A percentile compares a stretch with the other conserved stretches of the same genome.
Conservation (phyloP, 2,888 invertebrate genomes). For the Deladenus siricidicola region DNA sequence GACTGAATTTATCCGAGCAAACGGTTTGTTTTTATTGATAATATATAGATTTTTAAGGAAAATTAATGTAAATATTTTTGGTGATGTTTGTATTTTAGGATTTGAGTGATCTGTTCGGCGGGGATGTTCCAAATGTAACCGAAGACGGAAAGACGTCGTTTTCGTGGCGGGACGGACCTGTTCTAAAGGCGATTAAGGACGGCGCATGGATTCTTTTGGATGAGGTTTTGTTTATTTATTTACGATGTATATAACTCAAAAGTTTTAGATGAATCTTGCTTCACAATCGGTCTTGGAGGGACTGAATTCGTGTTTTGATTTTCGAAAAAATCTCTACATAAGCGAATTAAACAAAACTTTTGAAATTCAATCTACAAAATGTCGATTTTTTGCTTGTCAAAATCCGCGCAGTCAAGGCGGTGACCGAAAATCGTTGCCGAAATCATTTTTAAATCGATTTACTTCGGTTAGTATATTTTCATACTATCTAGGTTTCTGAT, state of each 20-base stretch:
- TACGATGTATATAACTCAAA: not conserved
- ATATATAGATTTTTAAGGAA: not conserved
- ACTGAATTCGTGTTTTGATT: constrained; percentile 93
- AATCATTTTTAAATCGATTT: constrained; percentile 92
- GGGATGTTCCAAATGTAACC: constrained; percentile 87
- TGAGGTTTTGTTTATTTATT: constrained; percentile 61
- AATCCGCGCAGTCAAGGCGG: constrained; percentile 94
- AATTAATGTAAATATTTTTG: not conserved
- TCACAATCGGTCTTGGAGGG: constrained; percentile 97
- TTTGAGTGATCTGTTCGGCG: constrained; percentile 91
- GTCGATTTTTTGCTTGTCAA: constrained; percentile 90
- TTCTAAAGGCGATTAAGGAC: constrained; percentile 79
- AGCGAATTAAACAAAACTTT: constrained; percentile 76
- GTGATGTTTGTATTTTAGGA: constrained; percentile 62
- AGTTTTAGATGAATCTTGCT: constrained; percentile 74
- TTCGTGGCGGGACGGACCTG: constrained; percentile 89
- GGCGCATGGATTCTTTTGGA: constrained; percentile 94
- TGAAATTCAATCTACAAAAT: constrained; percentile 56
- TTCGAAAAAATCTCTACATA: constrained; percentile 86
- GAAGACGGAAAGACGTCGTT: constrained; percentile 70
- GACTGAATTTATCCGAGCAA: constrained; percentile 96
- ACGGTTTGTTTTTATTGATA: constrained; percentile 64
- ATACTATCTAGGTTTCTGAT: not conserved
- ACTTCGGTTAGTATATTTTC: constrained; percentile 56
- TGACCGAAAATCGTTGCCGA: constrained; percentile 84